Percentiles rank a stretch among this genome's conserved stretches.
These are phyloP conservation scores for Cerastis rubricosa DNA, from an alignment of 2,888 invertebrate genomes.

Conservation along the genomic window DNA sequence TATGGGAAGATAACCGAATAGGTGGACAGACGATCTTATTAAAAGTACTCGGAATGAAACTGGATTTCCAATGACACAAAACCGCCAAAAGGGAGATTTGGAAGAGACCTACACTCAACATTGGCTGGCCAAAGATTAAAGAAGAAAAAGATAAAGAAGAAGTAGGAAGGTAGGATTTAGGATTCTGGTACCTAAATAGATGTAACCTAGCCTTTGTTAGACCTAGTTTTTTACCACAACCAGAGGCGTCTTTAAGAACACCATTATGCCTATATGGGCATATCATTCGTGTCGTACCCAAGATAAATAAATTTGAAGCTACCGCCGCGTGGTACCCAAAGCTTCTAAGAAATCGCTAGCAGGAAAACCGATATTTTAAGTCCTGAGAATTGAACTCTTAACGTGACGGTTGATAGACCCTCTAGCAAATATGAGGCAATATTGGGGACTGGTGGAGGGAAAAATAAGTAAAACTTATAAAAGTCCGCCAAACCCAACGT, in stretches of 20 bases:
- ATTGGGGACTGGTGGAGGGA: neutral
- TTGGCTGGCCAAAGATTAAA: neutral
- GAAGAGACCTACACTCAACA: neutral
- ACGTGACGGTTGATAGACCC: neutral
- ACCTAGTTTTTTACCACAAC: neutral
- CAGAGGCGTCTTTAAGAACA: neutral
- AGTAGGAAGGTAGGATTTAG: neutral
- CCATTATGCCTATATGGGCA: neutral
- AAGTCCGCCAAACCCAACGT: neutral
- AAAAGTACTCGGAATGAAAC: neutral
- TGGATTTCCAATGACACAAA: neutral
- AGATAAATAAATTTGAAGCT: slow-evolving; percentile 12
- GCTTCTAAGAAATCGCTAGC: slow-evolving; percentile 33
- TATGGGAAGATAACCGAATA: too few relatives aligned
- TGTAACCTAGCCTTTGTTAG: neutral
- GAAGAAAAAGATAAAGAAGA: neutral
- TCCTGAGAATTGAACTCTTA: slow-evolving; percentile 5
- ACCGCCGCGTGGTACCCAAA: neutral
- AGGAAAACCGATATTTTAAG: slow-evolving; percentile 33
- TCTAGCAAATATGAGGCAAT: neutral
- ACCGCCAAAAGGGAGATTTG: neutral
- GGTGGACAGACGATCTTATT: too few relatives aligned
- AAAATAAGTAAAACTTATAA: neutral
- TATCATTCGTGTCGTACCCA: neutral
- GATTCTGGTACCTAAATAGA: neutral